Conservation (phyloP, 2,113 vertebrate species). For the Oncorhynchus nerka region DNA sequence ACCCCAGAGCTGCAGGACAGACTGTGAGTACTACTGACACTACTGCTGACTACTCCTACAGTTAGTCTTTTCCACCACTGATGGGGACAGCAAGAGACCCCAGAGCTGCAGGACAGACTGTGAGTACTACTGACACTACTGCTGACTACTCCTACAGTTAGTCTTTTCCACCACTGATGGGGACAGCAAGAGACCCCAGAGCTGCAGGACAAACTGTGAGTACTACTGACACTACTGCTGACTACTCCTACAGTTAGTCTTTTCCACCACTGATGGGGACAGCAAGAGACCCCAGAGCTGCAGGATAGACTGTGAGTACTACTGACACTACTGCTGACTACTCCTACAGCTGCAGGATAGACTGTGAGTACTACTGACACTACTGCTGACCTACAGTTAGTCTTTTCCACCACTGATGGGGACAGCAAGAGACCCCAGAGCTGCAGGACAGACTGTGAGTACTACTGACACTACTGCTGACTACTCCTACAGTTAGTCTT, state of each 20-base stretch:
- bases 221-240: constrained; percentile 26
- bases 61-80: neutral
- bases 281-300: constrained; percentile 82
- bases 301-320: constrained; percentile 85
- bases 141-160: too few species aligned
- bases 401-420: constrained; percentile 55
- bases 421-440: constrained; percentile 83
- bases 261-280: constrained; percentile 68
- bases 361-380: constrained; percentile 73
- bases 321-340: neutral
- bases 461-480: neutral
- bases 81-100: constrained; percentile 83
- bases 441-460: constrained; percentile 88
- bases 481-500: too few species aligned
- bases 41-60: too few species aligned
- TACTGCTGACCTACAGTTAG: too few species aligned
- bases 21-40: constrained; percentile 73
- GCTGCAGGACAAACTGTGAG: constrained; percentile 86
- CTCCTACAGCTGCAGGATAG: constrained; percentile 78
- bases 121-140: constrained; percentile 63
- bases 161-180: constrained; percentile 46
- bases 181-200: constrained; percentile 84
- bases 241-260: too few species aligned
- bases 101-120: constrained; percentile 85
- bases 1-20: constrained; percentile 85